Evolutionary conservation across 2,888 invertebrate species (phyloP).

Genomic region (Macrosoma leucophasiata): DNA sequence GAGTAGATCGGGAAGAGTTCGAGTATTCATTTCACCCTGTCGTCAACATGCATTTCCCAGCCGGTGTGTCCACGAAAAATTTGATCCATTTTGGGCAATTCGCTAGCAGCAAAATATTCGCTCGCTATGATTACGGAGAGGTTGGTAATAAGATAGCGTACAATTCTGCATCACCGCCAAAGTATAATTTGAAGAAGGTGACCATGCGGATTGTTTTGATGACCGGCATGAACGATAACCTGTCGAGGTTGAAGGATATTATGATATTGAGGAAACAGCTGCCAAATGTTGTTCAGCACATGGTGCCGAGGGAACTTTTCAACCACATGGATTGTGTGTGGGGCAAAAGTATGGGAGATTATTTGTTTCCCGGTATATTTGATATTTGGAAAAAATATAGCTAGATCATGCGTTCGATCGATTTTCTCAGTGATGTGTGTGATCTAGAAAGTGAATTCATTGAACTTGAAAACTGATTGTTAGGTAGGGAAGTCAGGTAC

Average conservation of each 20-base stretch:
- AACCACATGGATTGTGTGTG: conserved; percentile 30
- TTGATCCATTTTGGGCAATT: conserved; percentile 36
- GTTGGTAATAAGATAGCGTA: conserved; percentile 32
- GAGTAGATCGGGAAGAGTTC: conserved; percentile 25
- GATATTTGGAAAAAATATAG: no score
- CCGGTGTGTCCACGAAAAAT: conserved; percentile 36
- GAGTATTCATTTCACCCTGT: conserved; percentile 25
- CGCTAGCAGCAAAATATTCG: conserved; percentile 28
- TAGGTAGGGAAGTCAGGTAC: no score
- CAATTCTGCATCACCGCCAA: conserved; percentile 30
- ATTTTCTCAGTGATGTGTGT: no score
- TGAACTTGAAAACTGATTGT: conserved; percentile 3
- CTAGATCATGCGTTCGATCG: no score
- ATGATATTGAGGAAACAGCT: conserved; percentile 26
- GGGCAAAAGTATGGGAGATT: conserved; percentile 22
- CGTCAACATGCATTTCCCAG: conserved; percentile 30
- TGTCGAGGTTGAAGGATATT: conserved; percentile 36
- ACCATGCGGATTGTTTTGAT: conserved; percentile 33
- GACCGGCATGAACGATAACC: conserved; percentile 33
- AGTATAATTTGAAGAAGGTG: conserved; percentile 37
- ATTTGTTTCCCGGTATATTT: conserved; percentile 24
- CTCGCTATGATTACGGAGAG: conserved; percentile 35
- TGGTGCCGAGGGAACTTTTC: conserved; percentile 7
- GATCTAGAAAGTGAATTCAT: background rate
- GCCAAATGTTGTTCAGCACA: conserved; percentile 30